Percentiles rank a stretch among this genome's conserved stretches.
These are phyloP conservation scores for Pseudochirops corinnae DNA, from an alignment of 2,797 vertebrate species.

Conservation along the genomic window DNA sequence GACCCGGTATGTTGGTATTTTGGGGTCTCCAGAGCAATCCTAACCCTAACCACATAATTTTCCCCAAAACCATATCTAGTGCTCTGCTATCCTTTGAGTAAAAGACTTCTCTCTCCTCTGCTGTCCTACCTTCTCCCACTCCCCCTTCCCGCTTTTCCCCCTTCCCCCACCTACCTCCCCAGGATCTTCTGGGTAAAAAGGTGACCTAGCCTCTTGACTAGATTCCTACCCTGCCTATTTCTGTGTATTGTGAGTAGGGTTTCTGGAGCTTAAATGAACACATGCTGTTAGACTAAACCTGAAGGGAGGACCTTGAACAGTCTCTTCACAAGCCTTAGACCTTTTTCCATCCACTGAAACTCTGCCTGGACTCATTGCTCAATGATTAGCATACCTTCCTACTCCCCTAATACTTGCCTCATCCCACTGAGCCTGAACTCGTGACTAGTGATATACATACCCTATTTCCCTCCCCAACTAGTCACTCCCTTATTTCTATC, in stretches of 20 bases:
- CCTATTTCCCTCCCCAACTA: not conserved
- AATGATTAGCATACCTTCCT: not conserved
- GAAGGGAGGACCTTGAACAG: not conserved
- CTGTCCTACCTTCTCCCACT: too few species aligned
- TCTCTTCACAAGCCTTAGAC: not conserved
- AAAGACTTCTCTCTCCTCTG: not conserved
- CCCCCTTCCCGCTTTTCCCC: too few species aligned
- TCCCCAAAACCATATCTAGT: not conserved
- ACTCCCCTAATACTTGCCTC: not conserved
- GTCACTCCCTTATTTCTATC: not conserved
- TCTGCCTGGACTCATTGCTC: not conserved
- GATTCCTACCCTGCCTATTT: not conserved
- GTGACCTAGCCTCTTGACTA: not conserved
- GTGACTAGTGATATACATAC: not conserved
- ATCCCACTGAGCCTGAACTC: not conserved
- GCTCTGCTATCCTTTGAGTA: not conserved
- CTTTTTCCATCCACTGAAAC: not conserved
- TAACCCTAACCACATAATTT: too few species aligned
- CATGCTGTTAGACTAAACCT: not conserved
- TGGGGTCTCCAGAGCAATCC: too few species aligned
- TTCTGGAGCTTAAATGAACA: not conserved
- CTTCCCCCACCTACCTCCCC: too few species aligned
- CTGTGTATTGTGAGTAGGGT: not conserved
- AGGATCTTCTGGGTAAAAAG: not conserved
- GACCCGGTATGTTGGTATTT: too few species aligned